Base-by-base conservation (phyloP, 1,140 invertebrate species). In the Sipha flava region DNA sequence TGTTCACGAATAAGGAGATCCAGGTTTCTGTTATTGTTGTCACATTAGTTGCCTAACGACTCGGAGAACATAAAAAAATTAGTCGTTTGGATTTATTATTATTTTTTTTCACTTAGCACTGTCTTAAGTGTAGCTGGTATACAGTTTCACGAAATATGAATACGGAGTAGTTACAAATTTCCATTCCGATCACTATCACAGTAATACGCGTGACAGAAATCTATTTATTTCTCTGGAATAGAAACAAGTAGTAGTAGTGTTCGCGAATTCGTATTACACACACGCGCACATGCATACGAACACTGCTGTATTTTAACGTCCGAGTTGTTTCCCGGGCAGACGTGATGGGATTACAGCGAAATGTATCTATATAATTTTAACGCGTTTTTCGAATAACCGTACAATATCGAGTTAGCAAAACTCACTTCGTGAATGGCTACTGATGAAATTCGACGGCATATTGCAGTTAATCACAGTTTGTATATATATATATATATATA, bases 1-100 rank as follows among this genome's bases (percentile, higher is more conserved):
- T 54, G 49, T 75, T 34, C 72, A 75, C 72, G 72, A 75, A 75
- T 52, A 75, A 75, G 72, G 72, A 75, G 72, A 75, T 75, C 72
- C 72, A 21, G 72, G 72, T 75, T 75, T 72, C 54, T 75, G 72
- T 54, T n/a, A 16, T 43, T 43, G 72, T 37, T 75, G 72, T 75
- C 72, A 75, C 49, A 54, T 75, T 75, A 75, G 72, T 75, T 52
- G 72, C 31, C 54, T 73, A 73, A 73, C 45, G 47, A 73, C 72
- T 75, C 47, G 47, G 49, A 23, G 49, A 40, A 75, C 49, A 77
- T 29, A 59, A 59, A 77, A 70, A 77, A 77, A 77, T 77, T 77
- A 77, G 52, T 26, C 52, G 54, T 77, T 54, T 26, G 45, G 31
- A 54, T 40, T 29, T 57, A 57, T 52, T 40, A 26, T 77, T 77